These are phyloP conservation scores for Cephus pulcher DNA, from an alignment of 2,888 invertebrate genomes.

Conservation along the genomic window DNA sequence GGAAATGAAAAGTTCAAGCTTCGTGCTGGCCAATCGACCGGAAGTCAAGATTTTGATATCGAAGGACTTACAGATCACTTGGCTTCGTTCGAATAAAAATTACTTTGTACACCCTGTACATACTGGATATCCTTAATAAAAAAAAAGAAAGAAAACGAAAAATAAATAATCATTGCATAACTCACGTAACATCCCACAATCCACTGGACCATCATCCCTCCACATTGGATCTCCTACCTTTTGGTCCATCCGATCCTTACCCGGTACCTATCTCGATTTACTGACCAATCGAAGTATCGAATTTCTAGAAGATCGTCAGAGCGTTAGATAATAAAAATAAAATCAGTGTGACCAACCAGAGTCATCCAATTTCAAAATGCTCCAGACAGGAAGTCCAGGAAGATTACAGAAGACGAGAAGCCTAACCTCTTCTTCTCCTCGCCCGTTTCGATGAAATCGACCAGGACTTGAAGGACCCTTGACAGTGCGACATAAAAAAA, in stretches of 20 bases:
- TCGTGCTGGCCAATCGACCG: background rate
- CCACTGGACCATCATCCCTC: background rate
- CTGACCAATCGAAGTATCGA: background rate
- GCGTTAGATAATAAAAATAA: too few relatives aligned
- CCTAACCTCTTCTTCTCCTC: too few relatives aligned
- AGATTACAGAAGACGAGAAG: too few relatives aligned
- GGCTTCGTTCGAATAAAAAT: background rate
- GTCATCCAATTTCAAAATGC: too few relatives aligned
- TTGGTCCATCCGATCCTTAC: background rate
- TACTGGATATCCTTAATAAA: background rate
- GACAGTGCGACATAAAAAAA: too few relatives aligned
- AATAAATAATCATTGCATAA: background rate
- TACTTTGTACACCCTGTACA: background rate
- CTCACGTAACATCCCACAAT: background rate
- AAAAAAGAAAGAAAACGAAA: background rate
- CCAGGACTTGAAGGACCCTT: too few relatives aligned
- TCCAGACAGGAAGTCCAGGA: too few relatives aligned
- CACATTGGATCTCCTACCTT: background rate
- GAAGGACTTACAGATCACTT: background rate
- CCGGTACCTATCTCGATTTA: background rate
- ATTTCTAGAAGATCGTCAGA: background rate
- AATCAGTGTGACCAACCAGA: too few relatives aligned
- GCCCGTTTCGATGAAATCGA: too few relatives aligned
- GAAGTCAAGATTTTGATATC: background rate
- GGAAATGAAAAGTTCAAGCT: background rate